Conservation (phyloP, 2,113 vertebrate genomes). For the human region DNA sequence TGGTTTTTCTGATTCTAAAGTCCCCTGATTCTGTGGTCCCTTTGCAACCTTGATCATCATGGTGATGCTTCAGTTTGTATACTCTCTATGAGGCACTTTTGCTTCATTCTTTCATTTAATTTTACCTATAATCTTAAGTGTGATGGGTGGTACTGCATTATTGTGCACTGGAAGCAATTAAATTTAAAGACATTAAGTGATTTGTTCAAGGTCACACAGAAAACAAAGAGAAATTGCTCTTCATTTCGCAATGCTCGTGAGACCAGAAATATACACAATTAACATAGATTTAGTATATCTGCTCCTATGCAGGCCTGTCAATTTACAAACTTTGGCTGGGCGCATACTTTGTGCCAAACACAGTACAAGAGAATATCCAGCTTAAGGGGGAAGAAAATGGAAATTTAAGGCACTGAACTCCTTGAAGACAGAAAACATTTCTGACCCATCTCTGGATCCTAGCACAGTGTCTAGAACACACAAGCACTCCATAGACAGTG, state of each 20-base stretch:
- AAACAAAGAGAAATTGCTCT: not conserved
- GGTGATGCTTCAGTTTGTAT: not conserved
- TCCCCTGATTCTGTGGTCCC: not conserved
- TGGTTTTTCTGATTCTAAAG: not conserved
- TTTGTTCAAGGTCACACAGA: not conserved
- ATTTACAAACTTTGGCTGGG: not conserved
- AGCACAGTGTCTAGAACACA: not conserved
- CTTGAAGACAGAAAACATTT: not conserved
- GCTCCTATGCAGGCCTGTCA: fast-evolving
- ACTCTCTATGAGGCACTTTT: not conserved
- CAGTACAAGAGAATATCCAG: not conserved
- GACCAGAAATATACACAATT: not conserved
- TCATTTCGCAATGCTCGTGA: no score
- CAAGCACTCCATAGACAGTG: not conserved
- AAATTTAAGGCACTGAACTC: not conserved
- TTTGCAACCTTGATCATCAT: no score
- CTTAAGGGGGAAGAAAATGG: not conserved
- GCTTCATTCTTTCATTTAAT: not conserved
- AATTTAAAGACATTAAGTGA: not conserved
- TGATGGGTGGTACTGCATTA: not conserved
- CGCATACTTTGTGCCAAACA: not conserved
- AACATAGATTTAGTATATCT: no score
- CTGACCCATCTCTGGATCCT: not conserved
- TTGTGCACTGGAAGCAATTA: not conserved
- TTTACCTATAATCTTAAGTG: not conserved